These are phyloP conservation scores for Caerostris darwini DNA, from an alignment of 1,140 invertebrate species.

Conservation along the genomic window DNA sequence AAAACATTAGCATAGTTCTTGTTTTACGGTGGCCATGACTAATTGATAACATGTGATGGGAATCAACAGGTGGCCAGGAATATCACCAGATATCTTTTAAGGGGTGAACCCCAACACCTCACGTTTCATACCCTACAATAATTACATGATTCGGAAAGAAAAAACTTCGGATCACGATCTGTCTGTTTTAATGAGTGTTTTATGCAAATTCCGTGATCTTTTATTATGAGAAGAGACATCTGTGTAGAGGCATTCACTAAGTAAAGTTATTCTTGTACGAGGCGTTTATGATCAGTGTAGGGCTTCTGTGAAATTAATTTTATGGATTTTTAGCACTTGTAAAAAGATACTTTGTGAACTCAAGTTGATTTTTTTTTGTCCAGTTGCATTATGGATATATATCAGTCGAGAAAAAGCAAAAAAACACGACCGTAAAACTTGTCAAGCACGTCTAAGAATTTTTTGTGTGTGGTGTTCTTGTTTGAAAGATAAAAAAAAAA, in stretches of 20 bases:
- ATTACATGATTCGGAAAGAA: background rate
- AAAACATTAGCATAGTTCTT: background rate
- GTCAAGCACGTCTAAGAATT: background rate
- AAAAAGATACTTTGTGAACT: background rate
- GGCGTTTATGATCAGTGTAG: background rate
- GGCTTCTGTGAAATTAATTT: background rate
- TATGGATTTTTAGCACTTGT: background rate
- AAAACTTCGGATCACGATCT: conserved; percentile 20
- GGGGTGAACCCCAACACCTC: background rate
- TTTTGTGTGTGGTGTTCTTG: too few species aligned
- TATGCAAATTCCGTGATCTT: conserved; percentile 39
- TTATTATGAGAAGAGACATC: background rate
- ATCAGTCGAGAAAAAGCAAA: background rate
- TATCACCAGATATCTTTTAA: background rate
- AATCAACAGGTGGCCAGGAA: conserved; percentile 14
- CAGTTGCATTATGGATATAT: background rate
- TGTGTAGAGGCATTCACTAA: background rate
- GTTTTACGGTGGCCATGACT: conserved; percentile 33
- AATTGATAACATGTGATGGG: conserved; percentile 41
- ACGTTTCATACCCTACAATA: background rate
- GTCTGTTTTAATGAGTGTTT: conserved; percentile 11
- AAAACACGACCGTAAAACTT: background rate
- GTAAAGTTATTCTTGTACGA: too few species aligned
- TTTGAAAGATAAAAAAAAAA: too few species aligned
- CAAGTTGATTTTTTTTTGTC: background rate